A percentile compares a stretch with the other conserved stretches of the same genome.
These are phyloP conservation scores for Nymphalis polychloros DNA, from an alignment of 2,888 invertebrate genomes.

Conservation along the genomic window DNA sequence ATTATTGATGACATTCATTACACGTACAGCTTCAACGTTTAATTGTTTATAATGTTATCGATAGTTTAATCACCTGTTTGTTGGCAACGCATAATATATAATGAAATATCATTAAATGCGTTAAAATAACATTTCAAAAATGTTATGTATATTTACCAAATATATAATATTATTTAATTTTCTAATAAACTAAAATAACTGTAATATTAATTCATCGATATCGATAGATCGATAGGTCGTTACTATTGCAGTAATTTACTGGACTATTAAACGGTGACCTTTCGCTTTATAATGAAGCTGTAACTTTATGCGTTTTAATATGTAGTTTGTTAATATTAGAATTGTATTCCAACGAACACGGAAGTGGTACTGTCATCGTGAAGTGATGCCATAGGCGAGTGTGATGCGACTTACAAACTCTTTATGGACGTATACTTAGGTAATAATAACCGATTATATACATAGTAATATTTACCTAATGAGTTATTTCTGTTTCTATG, in stretches of 20 bases:
- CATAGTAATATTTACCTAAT: no score
- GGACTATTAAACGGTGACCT: conserved; percentile 22
- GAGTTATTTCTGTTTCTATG: no score
- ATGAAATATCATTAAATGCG: no score
- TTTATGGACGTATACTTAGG: no score
- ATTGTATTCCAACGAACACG: not conserved
- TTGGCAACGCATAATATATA: no score
- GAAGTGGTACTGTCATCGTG: not conserved
- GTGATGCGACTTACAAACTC: no score
- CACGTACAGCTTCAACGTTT: not conserved
- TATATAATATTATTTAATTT: no score
- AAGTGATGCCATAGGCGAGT: not conserved
- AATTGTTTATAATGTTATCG: conserved; percentile 4
- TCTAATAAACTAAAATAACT: no score
- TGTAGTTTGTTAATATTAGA: conserved; percentile 10
- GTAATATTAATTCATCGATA: conserved; percentile 1
- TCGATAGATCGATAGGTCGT: conserved; percentile 10
- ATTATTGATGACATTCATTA: conserved; percentile 16
- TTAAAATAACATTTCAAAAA: no score
- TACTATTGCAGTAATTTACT: conserved; percentile 6
- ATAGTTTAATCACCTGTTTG: not conserved
- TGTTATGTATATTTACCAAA: no score
- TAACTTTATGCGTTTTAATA: conserved; percentile 15
- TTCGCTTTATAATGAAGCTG: conserved; percentile 23
- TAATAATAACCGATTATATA: no score